phyloP scores from a whole-genome alignment of 2,888 invertebrate species.

The Rhagophthalmus giganteus region DNA sequence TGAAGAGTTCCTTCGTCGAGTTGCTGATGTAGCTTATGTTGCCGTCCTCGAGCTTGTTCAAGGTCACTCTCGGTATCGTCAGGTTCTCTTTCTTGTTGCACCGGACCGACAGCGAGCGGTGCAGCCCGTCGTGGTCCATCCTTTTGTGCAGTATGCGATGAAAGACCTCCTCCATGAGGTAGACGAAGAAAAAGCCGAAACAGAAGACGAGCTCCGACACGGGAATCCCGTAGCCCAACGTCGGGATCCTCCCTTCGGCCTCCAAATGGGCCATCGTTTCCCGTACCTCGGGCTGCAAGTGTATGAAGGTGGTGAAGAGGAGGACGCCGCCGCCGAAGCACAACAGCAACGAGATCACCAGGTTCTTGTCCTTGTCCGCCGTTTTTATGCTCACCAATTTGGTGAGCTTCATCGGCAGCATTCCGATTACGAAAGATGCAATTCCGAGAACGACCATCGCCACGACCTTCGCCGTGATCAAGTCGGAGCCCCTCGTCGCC shows the following conservation, averaged over 20 bases:
- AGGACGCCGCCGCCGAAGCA: conserved; percentile 70
- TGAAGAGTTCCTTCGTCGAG: conserved; percentile 48
- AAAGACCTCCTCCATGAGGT: conserved; percentile 65
- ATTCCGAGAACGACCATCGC: conserved; percentile 64
- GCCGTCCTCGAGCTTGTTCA: conserved; percentile 50
- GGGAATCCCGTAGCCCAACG: conserved; percentile 56
- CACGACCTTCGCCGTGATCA: conserved; percentile 61
- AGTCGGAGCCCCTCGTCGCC: conserved; percentile 33
- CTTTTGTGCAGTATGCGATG: conserved; percentile 59
- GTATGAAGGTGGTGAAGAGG: conserved; percentile 66
- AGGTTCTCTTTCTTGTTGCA: conserved; percentile 53
- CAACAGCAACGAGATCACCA: conserved; percentile 61
- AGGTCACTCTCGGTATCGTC: conserved; percentile 49
- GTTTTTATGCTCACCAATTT: conserved; percentile 49
- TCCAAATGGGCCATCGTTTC: conserved; percentile 59
- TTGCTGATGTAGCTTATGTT: conserved; percentile 47
- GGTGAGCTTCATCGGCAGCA: conserved; percentile 57
- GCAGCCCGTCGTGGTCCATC: conserved; percentile 56
- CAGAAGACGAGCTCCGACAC: conserved; percentile 64
- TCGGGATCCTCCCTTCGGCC: conserved; percentile 53
- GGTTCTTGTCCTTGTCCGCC: conserved; percentile 54
- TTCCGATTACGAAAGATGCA: conserved; percentile 62
- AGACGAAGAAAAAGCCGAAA: conserved; percentile 66
- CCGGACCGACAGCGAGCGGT: conserved; percentile 60
- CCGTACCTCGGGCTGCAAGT: conserved; percentile 68